Evolutionary conservation across 2,113 vertebrate genomes (phyloP), one percentile per base, ranked within the genome.

Genomic region (Rhea americana): DNA sequence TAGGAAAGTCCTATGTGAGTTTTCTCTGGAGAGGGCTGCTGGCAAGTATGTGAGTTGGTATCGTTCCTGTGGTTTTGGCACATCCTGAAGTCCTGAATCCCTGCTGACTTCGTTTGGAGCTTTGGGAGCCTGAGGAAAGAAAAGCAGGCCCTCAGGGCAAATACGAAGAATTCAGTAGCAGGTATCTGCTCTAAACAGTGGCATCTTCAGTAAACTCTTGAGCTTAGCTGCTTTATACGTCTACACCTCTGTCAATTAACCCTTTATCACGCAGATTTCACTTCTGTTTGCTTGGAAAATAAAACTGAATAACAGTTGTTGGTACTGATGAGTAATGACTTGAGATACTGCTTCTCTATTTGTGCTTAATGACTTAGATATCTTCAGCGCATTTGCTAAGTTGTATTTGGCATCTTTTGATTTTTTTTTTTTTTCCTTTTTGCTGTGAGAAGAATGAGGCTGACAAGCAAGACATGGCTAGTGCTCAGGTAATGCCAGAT

Each of bases 261-360:
- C 22, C 45, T 93, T 67, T 74, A 19, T 83, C 85, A 89, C 62
- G 75, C 35, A 93, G 35, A 25, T 85, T 89, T 91, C 55, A 43
- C 51, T 77, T 95, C 80, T 79, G 66, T 81, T 95, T 89, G 85
- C 79, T 78, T 91, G 62, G n/a, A 75, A 96, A 95, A 92, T 67
- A 94, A 85, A 75, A 32, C 18, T 65, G 66, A 96, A 82, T 89
- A 96, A 53, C 28, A 59, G 66, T 93, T 35, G 75, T 93, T 94
- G 63, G 28, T 91, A n/a, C 71, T 95, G 91, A 95, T 97, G 92
- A 96, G 77, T 94, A 95, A 97, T 88, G 72, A 94, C n/a, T 92
- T 97, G 76, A 63, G 71, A 61, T 93, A 91, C 47, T 84, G 21
- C 59, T 90, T 90, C 61, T 68, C 68, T 82, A 47, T 94, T 95